Base-by-base conservation (phyloP, 64 coral and sea anemone species). In the Montipora efflorescens region DNA sequence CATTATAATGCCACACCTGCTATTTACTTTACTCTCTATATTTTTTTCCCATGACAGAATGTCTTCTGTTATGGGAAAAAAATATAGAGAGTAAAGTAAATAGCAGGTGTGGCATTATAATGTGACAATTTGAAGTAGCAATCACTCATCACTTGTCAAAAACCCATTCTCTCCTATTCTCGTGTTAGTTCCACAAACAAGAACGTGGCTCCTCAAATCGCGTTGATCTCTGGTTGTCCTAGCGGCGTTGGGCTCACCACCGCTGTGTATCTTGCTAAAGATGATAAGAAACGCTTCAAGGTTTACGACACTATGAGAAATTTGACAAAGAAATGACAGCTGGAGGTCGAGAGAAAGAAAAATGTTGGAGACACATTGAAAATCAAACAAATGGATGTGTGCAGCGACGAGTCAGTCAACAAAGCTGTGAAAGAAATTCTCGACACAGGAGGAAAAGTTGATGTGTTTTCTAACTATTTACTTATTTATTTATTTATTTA, bases 271-370 rank as follows among this genome's bases (percentile, higher is more conserved):
- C 74, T 90, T 7, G 55, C 88, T 5, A 55, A 79, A 90, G 88
- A 90, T 90, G 52, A 49, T 47, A 72, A 90, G 57, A 90, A 90
- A 62, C 88, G 88, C 23, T 90, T 90, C 23, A 90, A 90, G 78
- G 88, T 90, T 90, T 90, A 90, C 67, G 88, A 74, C 74, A 85
- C 90, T 19, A 85, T 92, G 90, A 84, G 90, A 92, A 92, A 92
- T 64, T 80, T 92, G 36, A 23, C 73, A 23, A 92, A 92, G 80
- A 92, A 92, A 85, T 28, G 67, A 78, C 71, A 83, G n/a, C 70
- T 92, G 21, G 90, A 92, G 80, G 81, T 85, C 25, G 81, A 73
- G 13, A 79, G 90, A 74, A 76, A 84, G 80, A 52, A 92, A 59
- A 47, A 62, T 68, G 51, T 92, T 45, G 90, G 80, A 59, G 83